Base-by-base conservation (phyloP, 2,113 vertebrate genomes). In the Chloropsis hardwickii region DNA sequence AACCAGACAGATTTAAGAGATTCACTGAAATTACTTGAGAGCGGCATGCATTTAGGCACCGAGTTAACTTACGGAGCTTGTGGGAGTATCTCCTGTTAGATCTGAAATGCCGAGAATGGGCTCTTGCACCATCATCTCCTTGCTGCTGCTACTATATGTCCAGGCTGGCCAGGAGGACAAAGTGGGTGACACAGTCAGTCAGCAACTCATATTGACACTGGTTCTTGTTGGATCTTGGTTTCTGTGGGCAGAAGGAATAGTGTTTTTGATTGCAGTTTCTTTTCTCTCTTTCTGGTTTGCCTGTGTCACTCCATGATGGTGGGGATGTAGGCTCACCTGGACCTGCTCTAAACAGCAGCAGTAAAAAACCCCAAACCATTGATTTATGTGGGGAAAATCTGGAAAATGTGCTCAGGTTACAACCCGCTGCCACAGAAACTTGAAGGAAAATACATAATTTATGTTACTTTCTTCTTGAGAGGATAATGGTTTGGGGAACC, bases 131-230 rank as follows among this genome's bases (percentile, higher is more conserved):
- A 6, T 64, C 48, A 5, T 53, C 39, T 91, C 37, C 28, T 44
- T 19, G 22, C 70, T 56, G 62, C 67, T 72, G 40, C 48, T 24
- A 1, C 9, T 57, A 10, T 61, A 29, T 57, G 35, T 60, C 33
- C 31, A 31, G 35, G 33, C 14, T 1, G 2, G 23, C 54, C 0
- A 1, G 51, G 45, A 61, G 39, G 45, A 45, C 0, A 1, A 23
- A 60, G 14, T 20, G 22, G 18, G 20, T 70, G n/a, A 47, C 1
- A 3, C 2, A 1, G 10, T 12, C 0, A 0, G 31, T 6, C 4
- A 3, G 31, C 0, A 2, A 42, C 69, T 83, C 0, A 3, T 27
- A 12, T 12, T 2, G 5, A 2, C 1, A 0, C 35, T 56, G 37
- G 17, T 62, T 86, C 20, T 39, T 79, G 10, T 60, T 91, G 72